Percentiles rank a stretch among this genome's conserved stretches.
phyloP scores from a whole-genome alignment of 2,113 vertebrate species.

The Thermophis baileyi region DNA sequence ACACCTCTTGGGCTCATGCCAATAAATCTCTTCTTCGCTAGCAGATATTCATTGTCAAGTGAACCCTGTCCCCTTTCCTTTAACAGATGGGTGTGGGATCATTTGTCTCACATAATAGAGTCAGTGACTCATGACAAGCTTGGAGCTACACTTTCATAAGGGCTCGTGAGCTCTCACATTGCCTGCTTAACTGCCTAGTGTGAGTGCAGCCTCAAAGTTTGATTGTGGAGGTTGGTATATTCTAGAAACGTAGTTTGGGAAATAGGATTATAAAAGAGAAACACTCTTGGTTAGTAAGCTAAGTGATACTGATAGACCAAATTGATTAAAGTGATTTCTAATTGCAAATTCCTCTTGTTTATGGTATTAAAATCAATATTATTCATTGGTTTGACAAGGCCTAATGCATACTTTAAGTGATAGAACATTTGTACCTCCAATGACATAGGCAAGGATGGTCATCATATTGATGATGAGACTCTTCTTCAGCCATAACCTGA shows the following conservation, averaged over 20 bases:
- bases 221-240: not conserved
- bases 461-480: not conserved
- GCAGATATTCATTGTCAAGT: constrained; percentile 8
- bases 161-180: not conserved
- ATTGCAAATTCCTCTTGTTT: not conserved
- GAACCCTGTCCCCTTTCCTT: not conserved
- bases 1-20: not conserved
- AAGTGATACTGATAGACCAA: not conserved
- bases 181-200: not conserved
- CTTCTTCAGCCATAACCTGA: not conserved
- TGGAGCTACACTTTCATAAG: constrained; percentile 11
- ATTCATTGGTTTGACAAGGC: not conserved
- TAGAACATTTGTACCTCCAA: not conserved
- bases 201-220: not conserved
- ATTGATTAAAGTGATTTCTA: not conserved
- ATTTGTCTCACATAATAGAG: constrained; percentile 10
- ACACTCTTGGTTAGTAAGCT: not conserved
- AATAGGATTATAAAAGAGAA: not conserved
- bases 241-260: not conserved
- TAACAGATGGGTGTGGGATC: constrained; percentile 29
- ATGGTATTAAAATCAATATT: not conserved
- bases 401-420: not conserved
- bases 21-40: not conserved
- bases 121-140: constrained; percentile 9
- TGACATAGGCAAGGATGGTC: not conserved